Conservation (phyloP, 1,140 invertebrate genomes). For the Orussus abietinus region DNA sequence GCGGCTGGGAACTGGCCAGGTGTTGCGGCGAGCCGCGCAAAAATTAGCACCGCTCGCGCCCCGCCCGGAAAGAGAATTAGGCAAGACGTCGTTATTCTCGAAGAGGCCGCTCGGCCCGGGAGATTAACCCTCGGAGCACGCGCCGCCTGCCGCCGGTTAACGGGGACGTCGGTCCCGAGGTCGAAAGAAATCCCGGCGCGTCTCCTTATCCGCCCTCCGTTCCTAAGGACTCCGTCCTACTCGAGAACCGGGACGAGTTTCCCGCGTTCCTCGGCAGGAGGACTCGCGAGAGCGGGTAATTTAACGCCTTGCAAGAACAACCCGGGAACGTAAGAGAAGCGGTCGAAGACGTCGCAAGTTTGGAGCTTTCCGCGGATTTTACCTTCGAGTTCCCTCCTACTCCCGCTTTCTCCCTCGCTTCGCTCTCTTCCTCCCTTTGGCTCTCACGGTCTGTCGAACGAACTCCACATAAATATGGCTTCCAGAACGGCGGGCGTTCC, state of each 20-base stretch:
- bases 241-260: no score
- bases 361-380: slow-evolving; percentile 39
- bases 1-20: slow-evolving; percentile 48
- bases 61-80: slow-evolving; percentile 37
- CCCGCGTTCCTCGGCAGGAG: no score
- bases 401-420: slow-evolving; percentile 15
- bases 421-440: slow-evolving; percentile 17
- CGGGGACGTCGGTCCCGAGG: no score
- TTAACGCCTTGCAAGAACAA: slow-evolving; percentile 38
- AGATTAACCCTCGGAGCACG: no score
- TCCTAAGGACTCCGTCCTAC: no score
- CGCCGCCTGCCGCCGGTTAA: no score
- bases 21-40: slow-evolving; percentile 35
- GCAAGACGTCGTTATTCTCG: slow-evolving; percentile 33
- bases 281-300: no score
- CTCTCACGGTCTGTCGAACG: slow-evolving; percentile 5
- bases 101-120: slow-evolving; percentile 16
- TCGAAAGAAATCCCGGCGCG: no score
- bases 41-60: slow-evolving; percentile 33
- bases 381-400: slow-evolving; percentile 12
- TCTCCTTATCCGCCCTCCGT: no score
- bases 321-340: slow-evolving; percentile 13
- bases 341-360: slow-evolving; percentile 34
- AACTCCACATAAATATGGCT: slow-evolving; percentile 34
- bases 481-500: slow-evolving; percentile 22